Conservation (phyloP, 2,797 vertebrate species). For the Xiphophorus birchmanni region DNA sequence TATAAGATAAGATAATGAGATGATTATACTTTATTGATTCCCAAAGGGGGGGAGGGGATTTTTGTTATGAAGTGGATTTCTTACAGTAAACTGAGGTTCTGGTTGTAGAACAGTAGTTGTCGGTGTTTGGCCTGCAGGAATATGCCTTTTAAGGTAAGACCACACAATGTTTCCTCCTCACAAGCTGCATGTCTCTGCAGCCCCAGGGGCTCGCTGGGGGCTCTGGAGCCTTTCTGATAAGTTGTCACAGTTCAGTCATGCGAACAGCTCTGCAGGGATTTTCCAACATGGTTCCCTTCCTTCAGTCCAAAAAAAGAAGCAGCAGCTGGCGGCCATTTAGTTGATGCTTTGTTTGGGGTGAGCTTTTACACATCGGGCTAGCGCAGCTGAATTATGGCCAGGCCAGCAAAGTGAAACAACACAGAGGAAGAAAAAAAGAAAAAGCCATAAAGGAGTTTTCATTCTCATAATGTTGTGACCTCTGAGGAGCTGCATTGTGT, state of each 20-base stretch:
- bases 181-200: too few species aligned
- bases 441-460: conserved; percentile 27
- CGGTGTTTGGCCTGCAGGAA: conserved; percentile 47
- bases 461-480: conserved; percentile 40
- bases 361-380: conserved; percentile 64
- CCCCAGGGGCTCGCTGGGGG: conserved; percentile 37
- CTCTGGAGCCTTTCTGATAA: conserved; percentile 65
- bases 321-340: conserved; percentile 67
- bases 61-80: background rate
- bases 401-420: conserved; percentile 47
- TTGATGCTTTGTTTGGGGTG: conserved; percentile 75
- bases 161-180: conserved; percentile 51
- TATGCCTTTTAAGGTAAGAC: conserved; percentile 83
- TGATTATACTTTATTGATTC: too few species aligned
- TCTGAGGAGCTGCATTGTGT: conserved; percentile 56
- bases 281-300: conserved; percentile 63
- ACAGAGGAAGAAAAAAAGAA: conserved; percentile 10
- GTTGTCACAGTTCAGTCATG: conserved; percentile 71
- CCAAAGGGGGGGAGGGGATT: too few species aligned
- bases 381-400: conserved; percentile 54
- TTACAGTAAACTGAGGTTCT: conserved; percentile 22
- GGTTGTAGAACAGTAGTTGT: conserved; percentile 65
- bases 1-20: too few species aligned
- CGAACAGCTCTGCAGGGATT: conserved; percentile 70
- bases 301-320: conserved; percentile 45